These are phyloP conservation scores for Chloroceryle inda DNA, from an alignment of 2,797 vertebrate genomes.

Conservation along the genomic window DNA sequence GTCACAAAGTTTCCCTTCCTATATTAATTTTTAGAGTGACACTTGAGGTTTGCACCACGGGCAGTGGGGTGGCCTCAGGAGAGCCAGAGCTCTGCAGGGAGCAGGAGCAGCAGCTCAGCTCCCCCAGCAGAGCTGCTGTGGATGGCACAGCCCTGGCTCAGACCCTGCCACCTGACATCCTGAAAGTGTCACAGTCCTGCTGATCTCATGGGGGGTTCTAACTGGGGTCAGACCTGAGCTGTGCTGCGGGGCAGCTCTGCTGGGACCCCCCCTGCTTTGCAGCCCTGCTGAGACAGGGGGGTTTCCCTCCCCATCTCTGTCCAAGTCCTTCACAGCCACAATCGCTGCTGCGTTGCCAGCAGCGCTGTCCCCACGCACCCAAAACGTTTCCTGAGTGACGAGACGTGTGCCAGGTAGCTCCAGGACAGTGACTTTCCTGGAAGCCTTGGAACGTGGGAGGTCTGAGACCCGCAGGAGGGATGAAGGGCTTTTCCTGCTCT, in stretches of 20 bases:
- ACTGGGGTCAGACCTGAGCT: background rate
- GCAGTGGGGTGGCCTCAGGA: background rate
- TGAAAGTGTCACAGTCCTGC: background rate
- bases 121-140: rapidly evolving
- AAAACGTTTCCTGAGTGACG: rapidly evolving
- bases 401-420: background rate
- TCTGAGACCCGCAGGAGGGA: rapidly evolving
- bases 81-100: background rate
- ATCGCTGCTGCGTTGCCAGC: background rate
- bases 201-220: rapidly evolving
- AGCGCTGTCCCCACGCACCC: background rate
- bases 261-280: rapidly evolving
- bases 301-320: background rate
- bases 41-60: rapidly evolving
- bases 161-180: background rate
- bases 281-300: background rate
- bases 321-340: rapidly evolving
- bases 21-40: rapidly evolving
- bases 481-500: rapidly evolving
- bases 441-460: rapidly evolving
- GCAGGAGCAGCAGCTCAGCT: background rate
- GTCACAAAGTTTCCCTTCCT: background rate
- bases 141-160: background rate
- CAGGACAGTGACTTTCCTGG: background rate
- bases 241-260: background rate